Base-by-base conservation (phyloP, 1,140 invertebrate genomes). In the Monochamus saltuarius region DNA sequence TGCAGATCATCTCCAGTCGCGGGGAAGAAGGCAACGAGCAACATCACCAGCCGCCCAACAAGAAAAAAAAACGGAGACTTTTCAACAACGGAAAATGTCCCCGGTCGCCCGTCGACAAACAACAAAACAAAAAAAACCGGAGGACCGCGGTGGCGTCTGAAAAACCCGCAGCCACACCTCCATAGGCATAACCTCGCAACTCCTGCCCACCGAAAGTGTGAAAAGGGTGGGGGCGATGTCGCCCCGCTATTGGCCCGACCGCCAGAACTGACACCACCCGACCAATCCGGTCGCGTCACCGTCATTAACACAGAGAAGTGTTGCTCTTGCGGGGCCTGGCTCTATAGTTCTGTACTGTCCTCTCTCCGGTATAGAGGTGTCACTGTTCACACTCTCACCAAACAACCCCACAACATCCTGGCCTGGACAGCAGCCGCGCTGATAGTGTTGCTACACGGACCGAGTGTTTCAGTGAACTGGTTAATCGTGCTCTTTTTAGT, bases 221-320 rank as follows among this genome's bases (percentile, higher is more conserved):
- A 73, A 73, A 73, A 69, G 61, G 62, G 73, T 67, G 73, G 73
- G 73, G 68, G 67, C 50, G 61, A 66, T 72, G 68, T 69, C 72
- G 73, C 73, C 69, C 37, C 17, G 16, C 63, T 59, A 73, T 73
- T 74, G 72, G 73, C 59, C 65, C 52, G 54, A 50, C 49, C 56
- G 68, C 60, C 61, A 45, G 55, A 56, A 62, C 67, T 65, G 63
- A 67, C 65, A 65, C 66, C 67, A 37, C 42, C 38, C 66, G 62
- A 57, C 74, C 74, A 75, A 75, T 75, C 13, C 64, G 42, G 45
- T 43, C 51, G 67, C 72, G 64, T 64, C 61, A 39, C 46, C 61
- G 67, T 75, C 74, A 75, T 75, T 75, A 75, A 73, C 74, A 70
- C 74, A 65, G 50, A 52, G 56, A 65, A 69, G 72, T 69, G 70